Conservation (phyloP, 92 coral and sea anemone genomes). For the Umimayanthus chanpuru region DNA sequence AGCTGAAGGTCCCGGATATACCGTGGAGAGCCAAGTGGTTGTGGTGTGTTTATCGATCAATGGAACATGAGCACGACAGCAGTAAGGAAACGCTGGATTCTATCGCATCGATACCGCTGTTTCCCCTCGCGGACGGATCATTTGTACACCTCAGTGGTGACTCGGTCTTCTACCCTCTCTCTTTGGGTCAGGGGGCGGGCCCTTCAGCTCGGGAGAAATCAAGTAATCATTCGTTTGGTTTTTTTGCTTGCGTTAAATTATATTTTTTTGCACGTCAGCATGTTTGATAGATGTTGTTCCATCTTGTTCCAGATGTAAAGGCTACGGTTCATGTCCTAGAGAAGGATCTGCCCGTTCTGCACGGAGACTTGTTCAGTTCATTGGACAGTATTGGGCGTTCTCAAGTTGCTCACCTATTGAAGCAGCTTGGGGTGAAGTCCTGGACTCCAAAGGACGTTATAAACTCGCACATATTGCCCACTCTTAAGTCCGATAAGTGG, state of each 20-base stretch:
- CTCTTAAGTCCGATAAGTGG: slow-evolving; percentile 74
- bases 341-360: slow-evolving; percentile 73
- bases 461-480: slow-evolving; percentile 80
- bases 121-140: slow-evolving; percentile 72
- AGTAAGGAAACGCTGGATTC: slow-evolving; percentile 74
- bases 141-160: slow-evolving; percentile 71
- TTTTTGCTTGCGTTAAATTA: background rate
- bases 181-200: slow-evolving; percentile 46
- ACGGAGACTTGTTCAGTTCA: slow-evolving; percentile 65
- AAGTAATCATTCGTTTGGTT: background rate
- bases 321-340: slow-evolving; percentile 56
- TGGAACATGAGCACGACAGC: slow-evolving; percentile 87
- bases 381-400: slow-evolving; percentile 82
- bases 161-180: slow-evolving; percentile 81
- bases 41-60: slow-evolving; percentile 78
- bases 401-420: slow-evolving; percentile 76
- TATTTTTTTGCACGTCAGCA: background rate
- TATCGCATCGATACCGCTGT: slow-evolving; percentile 64
- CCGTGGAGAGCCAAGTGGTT: slow-evolving; percentile 86
- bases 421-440: slow-evolving; percentile 75
- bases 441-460: slow-evolving; percentile 84
- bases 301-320: slow-evolving; percentile 43
- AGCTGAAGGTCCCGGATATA: slow-evolving; percentile 21
- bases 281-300: background rate
- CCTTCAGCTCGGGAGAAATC: slow-evolving; percentile 34